These are phyloP conservation scores for Clivina fossor DNA, from an alignment of 2,888 invertebrate genomes.

Conservation along the genomic window DNA sequence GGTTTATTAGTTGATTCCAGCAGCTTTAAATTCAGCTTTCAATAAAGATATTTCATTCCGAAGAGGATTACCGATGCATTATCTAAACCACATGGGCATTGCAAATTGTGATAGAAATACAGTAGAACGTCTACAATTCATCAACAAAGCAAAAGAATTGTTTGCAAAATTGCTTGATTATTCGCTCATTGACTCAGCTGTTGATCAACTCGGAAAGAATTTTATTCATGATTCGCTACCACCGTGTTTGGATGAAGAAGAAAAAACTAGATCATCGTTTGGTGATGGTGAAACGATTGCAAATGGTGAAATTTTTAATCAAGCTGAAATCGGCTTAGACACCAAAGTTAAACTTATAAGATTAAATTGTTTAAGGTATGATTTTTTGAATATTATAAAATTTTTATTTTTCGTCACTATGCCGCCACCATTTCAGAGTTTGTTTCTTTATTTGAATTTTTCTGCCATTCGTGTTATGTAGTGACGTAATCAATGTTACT, in stretches of 20 bases:
- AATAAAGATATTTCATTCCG: slow-evolving; percentile 68
- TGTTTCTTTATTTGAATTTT: too few species aligned
- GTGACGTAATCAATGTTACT: too few species aligned
- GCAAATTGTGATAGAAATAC: slow-evolving; percentile 61
- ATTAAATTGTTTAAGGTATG: slow-evolving; percentile 54
- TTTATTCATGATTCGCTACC: slow-evolving; percentile 88
- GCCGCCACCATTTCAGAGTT: too few species aligned
- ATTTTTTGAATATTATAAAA: too few species aligned
- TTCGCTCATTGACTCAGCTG: slow-evolving; percentile 73
- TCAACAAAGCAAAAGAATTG: slow-evolving; percentile 56
- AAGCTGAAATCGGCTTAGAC: slow-evolving; percentile 66
- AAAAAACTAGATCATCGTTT: slow-evolving; percentile 69
- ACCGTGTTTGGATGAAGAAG: slow-evolving; percentile 69
- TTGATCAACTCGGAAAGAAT: slow-evolving; percentile 82
- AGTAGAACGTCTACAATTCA: slow-evolving; percentile 41
- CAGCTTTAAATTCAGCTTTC: slow-evolving; percentile 73
- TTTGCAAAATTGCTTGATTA: slow-evolving; percentile 62
- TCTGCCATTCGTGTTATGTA: too few species aligned
- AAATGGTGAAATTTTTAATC: slow-evolving; percentile 63
- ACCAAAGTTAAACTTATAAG: slow-evolving; percentile 62
- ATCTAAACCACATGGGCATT: slow-evolving; percentile 73
- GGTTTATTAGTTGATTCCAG: slow-evolving; percentile 72
- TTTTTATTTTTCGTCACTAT: too few species aligned
- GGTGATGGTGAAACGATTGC: slow-evolving; percentile 71
- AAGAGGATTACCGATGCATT: slow-evolving; percentile 77